Evolutionary conservation across 2,888 invertebrate species (phyloP), one percentile per base, ranked within the genome.

Genomic region (Diachrysia chrysitis): DNA sequence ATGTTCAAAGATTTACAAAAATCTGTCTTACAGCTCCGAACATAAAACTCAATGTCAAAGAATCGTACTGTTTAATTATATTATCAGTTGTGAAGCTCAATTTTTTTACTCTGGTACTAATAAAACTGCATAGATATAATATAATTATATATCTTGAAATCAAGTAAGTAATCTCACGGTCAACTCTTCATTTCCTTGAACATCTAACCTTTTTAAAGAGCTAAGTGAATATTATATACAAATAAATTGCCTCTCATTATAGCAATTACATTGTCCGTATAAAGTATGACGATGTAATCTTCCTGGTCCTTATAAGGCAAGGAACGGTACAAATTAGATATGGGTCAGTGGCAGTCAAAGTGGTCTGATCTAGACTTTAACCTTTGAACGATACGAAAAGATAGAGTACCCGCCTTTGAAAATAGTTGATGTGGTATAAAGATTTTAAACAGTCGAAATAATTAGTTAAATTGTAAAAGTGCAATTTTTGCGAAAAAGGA

Each of bases 311-410:
- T 73, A 74, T 69, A 82, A 76, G 81, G 82, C 37, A n/a, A 51
- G 51, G 63, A 82, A 73, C 83, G 69, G 72, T 80, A 82, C 74
- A 82, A 78, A 81, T 81, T 81, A 71, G 71, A 82, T 81, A 73
- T 83, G 69, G 82, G 83, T 81, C 79, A 81, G 66, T 69, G 65
- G 23, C 61, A 79, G 73, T 69, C 68, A 71, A 62, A 69, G 69
- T 71, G 70, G 71, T 62, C 64, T 78, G 81, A 75, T 80, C 82
- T 86, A 86, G 83, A 85, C 85, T 85, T 84, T 87, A 84, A 90
- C 89, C 90, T 88, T 82, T 85, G 81, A 71, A 78, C 85, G 79
- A 83, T 83, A 85, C 84, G 80, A 85, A 75, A 72, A 72, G 68
- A 76, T 78, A 58, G 73, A 58, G 25, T 4, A 35, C 73, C 10